Evolutionary conservation across 2,888 invertebrate genomes (phyloP), one percentile per base, ranked within the genome.

Genomic region (Cancer borealis): DNA sequence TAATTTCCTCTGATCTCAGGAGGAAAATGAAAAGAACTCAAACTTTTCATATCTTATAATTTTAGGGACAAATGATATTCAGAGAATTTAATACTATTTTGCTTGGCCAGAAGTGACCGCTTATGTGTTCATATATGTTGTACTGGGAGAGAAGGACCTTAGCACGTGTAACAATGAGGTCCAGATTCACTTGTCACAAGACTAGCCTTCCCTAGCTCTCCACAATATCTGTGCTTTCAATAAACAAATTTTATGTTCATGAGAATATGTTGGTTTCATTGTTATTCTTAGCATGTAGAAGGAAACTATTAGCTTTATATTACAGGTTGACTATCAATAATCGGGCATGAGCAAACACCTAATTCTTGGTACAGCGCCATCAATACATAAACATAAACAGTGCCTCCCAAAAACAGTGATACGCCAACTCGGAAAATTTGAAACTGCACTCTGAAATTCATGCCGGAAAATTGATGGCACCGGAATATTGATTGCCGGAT

Each of bases 181-280:
- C 84, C 30, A 17, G 84, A 84, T 39, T 84, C 84, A 84, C 84
- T 84, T n/a, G 84, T 84, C 84, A 84, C 84, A 39, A 84, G 84
- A 84, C 84, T 84, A 84, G 84, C 84, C 84, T 84, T 84, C 84
- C 30, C 39, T 84, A 84, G 84, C 84, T 84, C 84, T 84, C 84
- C 84, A 84, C 84, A 84, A 84, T 84, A 84, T 84, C 30, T 84
- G 84, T 84, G 84, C 84, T 84, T 84, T 84, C 84, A 84, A 84
- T 84, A 84, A 84, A 84, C 84, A 84, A 84, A 84, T 84, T 84
- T 84, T 84, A 84, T 84, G 84, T 84, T 84, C 84, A 84, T 84
- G 30, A 39, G 84, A 84, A 84, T 84, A 84, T 39, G 30, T 39
- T 84, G 84, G 84, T 84, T 84, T 84, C 84, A 84, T 84, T 84